Percentiles rank a stretch among this genome's conserved stretches.
These are phyloP conservation scores for Tenthredo notha DNA, from an alignment of 2,888 invertebrate species.

Conservation along the genomic window DNA sequence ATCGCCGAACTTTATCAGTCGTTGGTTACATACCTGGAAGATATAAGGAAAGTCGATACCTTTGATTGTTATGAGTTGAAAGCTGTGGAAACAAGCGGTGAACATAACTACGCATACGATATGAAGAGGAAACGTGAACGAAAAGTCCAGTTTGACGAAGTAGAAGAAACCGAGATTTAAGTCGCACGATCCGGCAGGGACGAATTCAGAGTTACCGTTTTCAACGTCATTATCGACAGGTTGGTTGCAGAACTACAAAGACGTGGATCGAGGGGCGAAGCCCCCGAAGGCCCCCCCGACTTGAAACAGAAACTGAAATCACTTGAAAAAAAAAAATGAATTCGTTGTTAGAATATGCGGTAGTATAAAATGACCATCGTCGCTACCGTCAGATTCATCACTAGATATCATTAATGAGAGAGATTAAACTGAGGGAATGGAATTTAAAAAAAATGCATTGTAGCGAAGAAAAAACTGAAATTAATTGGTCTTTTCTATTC, in stretches of 20 bases:
- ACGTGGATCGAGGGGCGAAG: too few species aligned
- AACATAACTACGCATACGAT: conserved; percentile 29
- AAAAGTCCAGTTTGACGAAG: conserved; percentile 25
- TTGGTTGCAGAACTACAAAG: conserved; percentile 28
- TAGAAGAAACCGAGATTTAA: conserved; percentile 28
- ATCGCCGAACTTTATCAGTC: conserved; percentile 39
- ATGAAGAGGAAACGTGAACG: conserved; percentile 22
- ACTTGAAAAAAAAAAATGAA: too few species aligned
- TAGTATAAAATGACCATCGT: too few species aligned
- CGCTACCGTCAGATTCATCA: too few species aligned
- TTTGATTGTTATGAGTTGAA: conserved; percentile 48
- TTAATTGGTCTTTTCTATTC: too few species aligned
- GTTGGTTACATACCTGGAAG: conserved; percentile 37
- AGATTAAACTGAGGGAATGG: too few species aligned
- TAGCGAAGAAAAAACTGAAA: too few species aligned
- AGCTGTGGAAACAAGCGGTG: conserved; percentile 39
- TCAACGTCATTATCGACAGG: conserved; percentile 48
- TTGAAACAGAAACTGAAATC: too few species aligned
- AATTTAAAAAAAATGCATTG: too few species aligned
- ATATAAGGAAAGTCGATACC: conserved; percentile 45
- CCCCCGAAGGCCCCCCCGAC: too few species aligned
- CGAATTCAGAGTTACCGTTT: conserved; percentile 38
- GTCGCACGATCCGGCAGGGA: conserved; percentile 34
- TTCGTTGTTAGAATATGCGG: too few species aligned
- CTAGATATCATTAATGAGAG: too few species aligned